Evolutionary conservation across 92 coral and sea anemone species (phyloP).

Genomic region (Paragorgia papillata): DNA sequence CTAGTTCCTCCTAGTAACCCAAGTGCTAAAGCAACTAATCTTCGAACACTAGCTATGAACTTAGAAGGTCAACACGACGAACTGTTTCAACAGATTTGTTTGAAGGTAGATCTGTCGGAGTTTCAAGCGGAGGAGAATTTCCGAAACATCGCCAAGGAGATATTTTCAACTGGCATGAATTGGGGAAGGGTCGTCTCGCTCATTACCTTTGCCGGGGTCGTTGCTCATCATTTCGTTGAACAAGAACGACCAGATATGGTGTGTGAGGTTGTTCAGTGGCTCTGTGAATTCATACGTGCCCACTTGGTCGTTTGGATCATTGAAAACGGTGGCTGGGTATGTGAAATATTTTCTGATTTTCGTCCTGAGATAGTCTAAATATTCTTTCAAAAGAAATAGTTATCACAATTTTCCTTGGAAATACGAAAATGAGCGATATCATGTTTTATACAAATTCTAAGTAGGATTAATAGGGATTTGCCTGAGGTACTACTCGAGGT

Average conservation of each 20-base stretch:
- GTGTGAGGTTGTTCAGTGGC: slow-evolving; percentile 77
- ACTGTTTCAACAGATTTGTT: slow-evolving; percentile 89
- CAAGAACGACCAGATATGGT: slow-evolving; percentile 93
- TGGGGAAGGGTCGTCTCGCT: slow-evolving; percentile 98
- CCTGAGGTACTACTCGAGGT: too few relatives aligned
- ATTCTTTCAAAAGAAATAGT: too few relatives aligned
- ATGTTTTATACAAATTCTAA: too few relatives aligned
- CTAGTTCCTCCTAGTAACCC: slow-evolving; percentile 84
- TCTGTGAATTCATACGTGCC: slow-evolving; percentile 73
- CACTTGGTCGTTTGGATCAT: slow-evolving; percentile 86
- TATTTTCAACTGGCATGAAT: slow-evolving; percentile 87
- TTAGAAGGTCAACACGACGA: slow-evolving; percentile 98
- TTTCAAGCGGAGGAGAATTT: slow-evolving; percentile 79
- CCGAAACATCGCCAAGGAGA: slow-evolving; percentile 89
- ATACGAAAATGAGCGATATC: too few relatives aligned
- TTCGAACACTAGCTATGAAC: slow-evolving; percentile 85
- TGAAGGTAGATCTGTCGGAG: slow-evolving; percentile 84
- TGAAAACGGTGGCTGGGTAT: slow-evolving; percentile 98
- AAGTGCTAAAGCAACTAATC: slow-evolving; percentile 67
- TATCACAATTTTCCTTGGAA: too few relatives aligned
- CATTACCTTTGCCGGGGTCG: slow-evolving; percentile 93
- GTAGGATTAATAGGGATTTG: too few relatives aligned
- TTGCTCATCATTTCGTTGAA: slow-evolving; percentile 96
- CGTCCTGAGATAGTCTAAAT: slow-evolving; percentile 54
- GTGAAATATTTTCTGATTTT: slow-evolving; percentile 56